These are phyloP conservation scores for Laothoe populi DNA, from an alignment of 2,888 invertebrate genomes.

Conservation along the genomic window DNA sequence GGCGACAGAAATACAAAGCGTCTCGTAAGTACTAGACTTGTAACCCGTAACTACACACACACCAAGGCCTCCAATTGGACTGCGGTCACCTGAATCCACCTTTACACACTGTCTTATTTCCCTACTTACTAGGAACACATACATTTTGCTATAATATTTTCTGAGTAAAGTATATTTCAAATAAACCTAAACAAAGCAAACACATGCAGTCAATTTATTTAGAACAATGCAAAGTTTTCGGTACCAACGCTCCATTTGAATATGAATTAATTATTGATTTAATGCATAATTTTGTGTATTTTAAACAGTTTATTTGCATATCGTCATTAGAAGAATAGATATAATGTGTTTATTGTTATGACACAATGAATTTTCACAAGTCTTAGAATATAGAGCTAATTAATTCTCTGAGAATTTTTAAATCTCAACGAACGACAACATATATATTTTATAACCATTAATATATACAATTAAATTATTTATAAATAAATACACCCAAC, in stretches of 20 bases:
- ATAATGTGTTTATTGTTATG: too few species aligned
- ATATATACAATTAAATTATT: too few species aligned
- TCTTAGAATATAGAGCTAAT: too few species aligned
- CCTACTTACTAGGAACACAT: background rate
- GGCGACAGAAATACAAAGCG: conserved; percentile 58
- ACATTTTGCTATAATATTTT: background rate
- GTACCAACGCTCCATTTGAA: background rate
- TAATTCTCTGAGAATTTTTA: too few species aligned
- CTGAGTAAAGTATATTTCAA: background rate
- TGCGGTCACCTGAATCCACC: background rate
- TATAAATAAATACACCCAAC: too few species aligned
- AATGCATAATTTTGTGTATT: background rate
- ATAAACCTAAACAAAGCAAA: background rate
- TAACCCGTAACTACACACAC: conserved; percentile 23
- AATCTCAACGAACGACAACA: too few species aligned
- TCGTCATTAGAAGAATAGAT: background rate
- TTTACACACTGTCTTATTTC: background rate
- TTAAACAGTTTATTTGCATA: background rate
- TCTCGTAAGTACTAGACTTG: conserved; percentile 65
- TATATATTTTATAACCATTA: too few species aligned
- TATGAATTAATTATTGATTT: background rate
- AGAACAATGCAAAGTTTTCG: background rate
- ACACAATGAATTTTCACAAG: too few species aligned
- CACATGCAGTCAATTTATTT: background rate
- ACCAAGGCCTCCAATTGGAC: conserved; percentile 3